A percentile compares a stretch with the other conserved stretches of the same genome.
These are phyloP conservation scores for Lates calcarifer DNA, from an alignment of 2,113 vertebrate species.

Conservation along the genomic window DNA sequence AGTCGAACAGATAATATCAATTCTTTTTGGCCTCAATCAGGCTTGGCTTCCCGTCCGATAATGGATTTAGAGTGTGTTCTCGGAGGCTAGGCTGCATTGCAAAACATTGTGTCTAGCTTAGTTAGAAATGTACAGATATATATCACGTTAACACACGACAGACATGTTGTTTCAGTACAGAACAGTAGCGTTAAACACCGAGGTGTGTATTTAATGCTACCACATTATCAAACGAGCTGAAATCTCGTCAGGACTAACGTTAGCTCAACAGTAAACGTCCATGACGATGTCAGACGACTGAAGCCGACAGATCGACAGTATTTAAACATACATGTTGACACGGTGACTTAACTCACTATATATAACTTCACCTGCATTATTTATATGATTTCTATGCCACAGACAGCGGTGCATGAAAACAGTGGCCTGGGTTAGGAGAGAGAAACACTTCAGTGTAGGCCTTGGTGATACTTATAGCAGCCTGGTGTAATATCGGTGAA, in stretches of 20 bases:
- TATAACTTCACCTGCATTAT: not conserved
- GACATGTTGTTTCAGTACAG: not conserved
- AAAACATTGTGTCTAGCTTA: not conserved
- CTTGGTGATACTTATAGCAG: constrained; percentile 40
- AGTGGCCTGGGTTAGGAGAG: not conserved
- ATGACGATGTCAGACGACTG: not conserved
- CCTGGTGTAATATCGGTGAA: constrained; percentile 22
- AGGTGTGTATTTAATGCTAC: not conserved
- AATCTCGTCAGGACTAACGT: not conserved
- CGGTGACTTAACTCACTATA: not conserved
- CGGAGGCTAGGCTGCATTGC: not conserved
- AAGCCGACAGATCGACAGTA: not conserved
- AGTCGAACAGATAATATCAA: too few species aligned
- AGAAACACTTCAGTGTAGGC: constrained; percentile 49
- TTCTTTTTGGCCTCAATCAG: not conserved
- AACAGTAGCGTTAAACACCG: not conserved
- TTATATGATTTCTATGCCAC: fast-evolving
- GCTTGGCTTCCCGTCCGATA: constrained; percentile 27
- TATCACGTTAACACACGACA: too few species aligned
- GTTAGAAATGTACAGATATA: not conserved
- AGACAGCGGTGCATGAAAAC: not conserved
- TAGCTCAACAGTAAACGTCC: not conserved
- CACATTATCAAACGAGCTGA: not conserved
- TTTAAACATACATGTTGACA: not conserved
- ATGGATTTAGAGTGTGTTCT: constrained; percentile 1